Conservation (phyloP, 2,113 vertebrate genomes). For the Hippocampus comes region DNA sequence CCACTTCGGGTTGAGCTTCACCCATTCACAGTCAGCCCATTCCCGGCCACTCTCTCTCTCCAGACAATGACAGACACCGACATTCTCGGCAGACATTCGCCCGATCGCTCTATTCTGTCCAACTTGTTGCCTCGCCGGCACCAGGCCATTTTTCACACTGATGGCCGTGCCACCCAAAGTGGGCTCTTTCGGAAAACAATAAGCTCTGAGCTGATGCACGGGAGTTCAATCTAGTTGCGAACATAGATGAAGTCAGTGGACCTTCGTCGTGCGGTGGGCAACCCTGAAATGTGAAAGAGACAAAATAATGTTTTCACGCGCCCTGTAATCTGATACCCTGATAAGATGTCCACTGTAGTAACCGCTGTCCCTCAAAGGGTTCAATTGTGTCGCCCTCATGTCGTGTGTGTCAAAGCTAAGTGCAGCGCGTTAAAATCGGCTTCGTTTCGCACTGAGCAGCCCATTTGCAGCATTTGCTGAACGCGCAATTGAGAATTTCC, state of each 20-base stretch:
- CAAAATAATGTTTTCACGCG: neutral
- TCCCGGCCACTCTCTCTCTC: neutral
- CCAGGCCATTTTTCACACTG: slow-evolving; percentile 20
- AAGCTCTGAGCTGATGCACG: slow-evolving; percentile 26
- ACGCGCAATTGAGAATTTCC: neutral
- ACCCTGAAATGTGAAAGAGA: neutral
- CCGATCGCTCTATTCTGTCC: slow-evolving; percentile 18
- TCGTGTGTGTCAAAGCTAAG: neutral
- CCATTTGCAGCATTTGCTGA: neutral
- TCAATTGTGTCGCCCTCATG: too few relatives aligned
- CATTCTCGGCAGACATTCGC: slow-evolving; percentile 23
- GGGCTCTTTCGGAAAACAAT: slow-evolving; percentile 11
- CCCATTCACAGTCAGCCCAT: slow-evolving; percentile 6
- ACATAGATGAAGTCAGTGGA: too few relatives aligned
- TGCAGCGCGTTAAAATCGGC: neutral
- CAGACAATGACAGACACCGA: slow-evolving; percentile 26
- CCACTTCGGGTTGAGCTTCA: neutral
- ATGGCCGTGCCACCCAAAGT: slow-evolving; percentile 26
- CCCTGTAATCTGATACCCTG: too few relatives aligned
- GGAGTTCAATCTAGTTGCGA: slow-evolving; percentile 19
- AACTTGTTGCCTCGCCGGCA: slow-evolving; percentile 36
- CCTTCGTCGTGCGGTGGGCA: too few relatives aligned
- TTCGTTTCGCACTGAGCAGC: neutral
- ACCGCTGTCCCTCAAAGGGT: too few relatives aligned
- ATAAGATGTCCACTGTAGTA: too few relatives aligned